Evolutionary conservation across 1,140 invertebrate species (phyloP).

Genomic region (Caerostris extrusa): DNA sequence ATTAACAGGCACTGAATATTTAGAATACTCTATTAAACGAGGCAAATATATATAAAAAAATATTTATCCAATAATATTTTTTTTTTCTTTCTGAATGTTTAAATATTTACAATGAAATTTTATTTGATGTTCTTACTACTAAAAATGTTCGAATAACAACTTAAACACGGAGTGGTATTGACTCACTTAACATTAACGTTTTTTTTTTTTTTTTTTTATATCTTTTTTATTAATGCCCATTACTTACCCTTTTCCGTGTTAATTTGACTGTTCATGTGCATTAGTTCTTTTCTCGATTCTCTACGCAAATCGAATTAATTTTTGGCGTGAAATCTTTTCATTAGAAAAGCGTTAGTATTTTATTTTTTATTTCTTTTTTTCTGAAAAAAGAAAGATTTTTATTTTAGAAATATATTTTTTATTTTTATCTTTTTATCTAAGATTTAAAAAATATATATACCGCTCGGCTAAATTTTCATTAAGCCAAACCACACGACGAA

Average conservation of each 20-base stretch:
- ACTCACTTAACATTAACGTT: not conserved
- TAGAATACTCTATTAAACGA: not conserved
- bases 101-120: slow-evolving; percentile 44
- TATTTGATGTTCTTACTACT: not conserved
- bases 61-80: not conserved
- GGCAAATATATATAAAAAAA: not conserved
- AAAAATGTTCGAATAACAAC: slow-evolving; percentile 44
- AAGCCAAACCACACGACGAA: slow-evolving; percentile 31
- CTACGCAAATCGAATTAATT: slow-evolving; percentile 59
- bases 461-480: slow-evolving; percentile 60
- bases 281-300: not conserved
- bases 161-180: slow-evolving; percentile 25
- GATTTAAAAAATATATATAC: slow-evolving; percentile 29
- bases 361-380: not conserved
- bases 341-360: slow-evolving; percentile 18
- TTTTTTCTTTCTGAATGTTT: slow-evolving; percentile 1
- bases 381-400: not conserved
- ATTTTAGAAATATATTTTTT: slow-evolving; percentile 21
- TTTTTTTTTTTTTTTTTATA: not conserved
- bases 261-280: slow-evolving; percentile 31
- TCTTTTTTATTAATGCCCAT: slow-evolving; percentile 22
- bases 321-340: slow-evolving; percentile 63
- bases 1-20: not conserved
- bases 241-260: slow-evolving; percentile 31
- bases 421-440: not conserved